Conservation (phyloP, 2,888 invertebrate genomes). For the Morpho achilles region DNA sequence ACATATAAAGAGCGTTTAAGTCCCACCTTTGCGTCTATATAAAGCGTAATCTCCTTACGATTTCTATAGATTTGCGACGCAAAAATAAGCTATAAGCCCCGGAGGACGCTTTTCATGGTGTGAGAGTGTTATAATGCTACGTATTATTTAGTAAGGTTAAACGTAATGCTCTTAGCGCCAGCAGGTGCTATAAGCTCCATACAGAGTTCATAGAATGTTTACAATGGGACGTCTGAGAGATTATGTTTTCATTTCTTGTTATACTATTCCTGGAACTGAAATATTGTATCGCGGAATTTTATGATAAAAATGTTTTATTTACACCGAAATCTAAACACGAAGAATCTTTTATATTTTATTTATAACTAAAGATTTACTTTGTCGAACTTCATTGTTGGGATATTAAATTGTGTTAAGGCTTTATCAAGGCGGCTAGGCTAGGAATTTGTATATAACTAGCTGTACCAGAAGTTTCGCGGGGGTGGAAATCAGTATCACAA, state of each 20-base stretch:
- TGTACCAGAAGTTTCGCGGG: no score
- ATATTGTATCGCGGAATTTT: neutral
- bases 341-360: neutral
- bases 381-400: no score
- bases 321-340: neutral
- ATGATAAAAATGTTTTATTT: neutral
- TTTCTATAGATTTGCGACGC: constrained; percentile 30
- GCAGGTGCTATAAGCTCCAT: constrained; percentile 30
- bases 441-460: no score
- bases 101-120: constrained; percentile 25
- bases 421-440: no score
- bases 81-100: constrained; percentile 31
- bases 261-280: neutral
- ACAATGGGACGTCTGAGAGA: constrained; percentile 3
- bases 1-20: no score
- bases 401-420: no score
- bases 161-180: constrained; percentile 37
- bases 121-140: constrained; percentile 31
- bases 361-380: no score
- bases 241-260: neutral
- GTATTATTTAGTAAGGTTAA: constrained; percentile 36
- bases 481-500: no score
- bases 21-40: neutral
- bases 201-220: neutral
- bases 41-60: constrained; percentile 31